Conservation (phyloP, 1,140 invertebrate genomes). For the Atta texana region DNA sequence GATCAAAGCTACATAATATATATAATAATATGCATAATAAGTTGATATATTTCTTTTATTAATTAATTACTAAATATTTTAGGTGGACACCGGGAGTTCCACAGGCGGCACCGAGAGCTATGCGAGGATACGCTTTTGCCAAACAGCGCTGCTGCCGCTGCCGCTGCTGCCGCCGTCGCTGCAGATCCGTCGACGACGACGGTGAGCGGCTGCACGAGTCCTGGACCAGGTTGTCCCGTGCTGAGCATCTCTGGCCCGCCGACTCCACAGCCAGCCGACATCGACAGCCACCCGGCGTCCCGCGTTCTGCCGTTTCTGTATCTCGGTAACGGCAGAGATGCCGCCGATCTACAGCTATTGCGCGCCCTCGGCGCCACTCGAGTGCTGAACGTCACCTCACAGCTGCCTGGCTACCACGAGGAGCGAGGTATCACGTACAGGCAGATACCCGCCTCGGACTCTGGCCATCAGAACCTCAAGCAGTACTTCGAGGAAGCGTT, state of each 20-base stretch:
- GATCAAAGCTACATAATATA: too few species aligned
- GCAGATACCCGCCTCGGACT: constrained; percentile 94
- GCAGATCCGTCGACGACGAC: constrained; percentile 58
- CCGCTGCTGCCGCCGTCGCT: constrained; percentile 31
- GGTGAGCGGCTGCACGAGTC: constrained; percentile 78
- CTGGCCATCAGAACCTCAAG: constrained; percentile 95
- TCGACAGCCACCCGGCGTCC: constrained; percentile 92
- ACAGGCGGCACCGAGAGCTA: constrained; percentile 88
- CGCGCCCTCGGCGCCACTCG: constrained; percentile 89
- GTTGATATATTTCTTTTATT: neutral
- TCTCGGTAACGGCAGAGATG: constrained; percentile 95
- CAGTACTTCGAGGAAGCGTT: constrained; percentile 97
- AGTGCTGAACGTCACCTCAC: constrained; percentile 94
- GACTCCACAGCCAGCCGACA: constrained; percentile 86
- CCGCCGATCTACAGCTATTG: constrained; percentile 91
- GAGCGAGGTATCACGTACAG: constrained; percentile 92
- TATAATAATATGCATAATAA: neutral
- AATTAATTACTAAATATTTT: constrained; percentile 70
- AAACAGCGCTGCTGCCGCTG: constrained; percentile 64
- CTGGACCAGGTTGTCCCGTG: constrained; percentile 79
- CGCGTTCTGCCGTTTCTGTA: constrained; percentile 95
- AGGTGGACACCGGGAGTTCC: constrained; percentile 91
- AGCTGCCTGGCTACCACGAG: constrained; percentile 91
- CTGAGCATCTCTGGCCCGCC: constrained; percentile 75
- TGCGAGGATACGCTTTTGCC: constrained; percentile 88